Percentiles rank a stretch among this genome's conserved stretches.
phyloP scores from a whole-genome alignment of 1,140 invertebrate genomes.

The Coelopa frigida region DNA sequence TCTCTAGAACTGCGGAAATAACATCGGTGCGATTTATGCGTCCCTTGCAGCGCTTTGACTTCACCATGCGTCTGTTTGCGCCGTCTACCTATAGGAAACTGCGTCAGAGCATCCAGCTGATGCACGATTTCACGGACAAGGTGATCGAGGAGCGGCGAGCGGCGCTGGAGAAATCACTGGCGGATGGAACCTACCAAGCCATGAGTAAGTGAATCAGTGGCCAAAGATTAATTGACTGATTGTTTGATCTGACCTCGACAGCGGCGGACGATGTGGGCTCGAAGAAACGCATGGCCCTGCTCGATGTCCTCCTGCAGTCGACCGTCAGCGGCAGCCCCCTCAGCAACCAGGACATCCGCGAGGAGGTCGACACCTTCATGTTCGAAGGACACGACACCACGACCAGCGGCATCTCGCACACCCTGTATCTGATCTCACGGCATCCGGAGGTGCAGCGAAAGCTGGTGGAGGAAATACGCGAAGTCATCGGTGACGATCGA shows the following conservation, averaged over 20 bases:
- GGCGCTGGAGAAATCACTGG: constrained; percentile 26
- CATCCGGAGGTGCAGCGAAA: constrained; percentile 54
- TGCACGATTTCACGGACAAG: constrained; percentile 61
- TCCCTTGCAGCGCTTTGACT: constrained; percentile 21
- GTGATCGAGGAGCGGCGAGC: constrained; percentile 49
- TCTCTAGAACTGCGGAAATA: constrained; percentile 24
- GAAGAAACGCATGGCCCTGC: constrained; percentile 62
- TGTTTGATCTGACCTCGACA: not conserved
- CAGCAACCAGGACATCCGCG: constrained; percentile 58
- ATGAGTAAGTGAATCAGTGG: not conserved
- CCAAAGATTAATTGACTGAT: not conserved
- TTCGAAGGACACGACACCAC: constrained; percentile 74
- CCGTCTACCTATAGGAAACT: constrained; percentile 46
- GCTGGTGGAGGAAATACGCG: constrained; percentile 52
- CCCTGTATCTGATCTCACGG: constrained; percentile 50
- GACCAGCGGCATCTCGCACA: constrained; percentile 51
- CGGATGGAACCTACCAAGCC: constrained; percentile 11
- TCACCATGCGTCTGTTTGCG: constrained; percentile 22
- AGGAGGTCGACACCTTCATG: constrained; percentile 73
- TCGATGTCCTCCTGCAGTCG: constrained; percentile 66
- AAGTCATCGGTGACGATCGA: constrained; percentile 48
- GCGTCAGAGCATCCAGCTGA: constrained; percentile 49
- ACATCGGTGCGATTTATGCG: constrained; percentile 25
- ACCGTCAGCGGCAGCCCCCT: constrained; percentile 50
- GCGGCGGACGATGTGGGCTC: constrained; percentile 37